Conservation (phyloP, 2,797 vertebrate genomes). For the Chromobotia macracanthus region DNA sequence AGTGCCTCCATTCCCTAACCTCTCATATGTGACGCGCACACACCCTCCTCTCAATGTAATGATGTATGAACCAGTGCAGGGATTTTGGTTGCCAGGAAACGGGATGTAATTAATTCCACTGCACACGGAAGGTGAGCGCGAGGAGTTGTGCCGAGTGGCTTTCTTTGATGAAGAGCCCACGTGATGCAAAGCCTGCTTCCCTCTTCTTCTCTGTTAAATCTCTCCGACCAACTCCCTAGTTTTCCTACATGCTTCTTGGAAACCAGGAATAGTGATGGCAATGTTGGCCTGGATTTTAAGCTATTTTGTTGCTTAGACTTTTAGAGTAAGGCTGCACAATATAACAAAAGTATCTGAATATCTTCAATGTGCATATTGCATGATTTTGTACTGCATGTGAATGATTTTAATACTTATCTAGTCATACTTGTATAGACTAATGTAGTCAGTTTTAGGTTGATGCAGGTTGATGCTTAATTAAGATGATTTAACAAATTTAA, state of each 20-base stretch:
- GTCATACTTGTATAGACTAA: no score
- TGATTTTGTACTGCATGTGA: no score
- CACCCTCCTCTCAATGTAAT: constrained; percentile 15
- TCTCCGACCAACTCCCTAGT: not conserved
- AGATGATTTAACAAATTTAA: no score
- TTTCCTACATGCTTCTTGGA: not conserved
- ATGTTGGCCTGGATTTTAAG: not conserved
- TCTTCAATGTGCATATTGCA: no score
- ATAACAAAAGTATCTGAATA: no score
- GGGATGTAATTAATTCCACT: constrained; percentile 60
- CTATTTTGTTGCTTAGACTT: not conserved
- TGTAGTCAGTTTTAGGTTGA: no score
- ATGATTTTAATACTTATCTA: no score
- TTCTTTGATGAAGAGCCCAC: constrained; percentile 48
- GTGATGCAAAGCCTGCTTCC: constrained; percentile 30
- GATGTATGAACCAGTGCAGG: constrained; percentile 28
- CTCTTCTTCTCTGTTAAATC: constrained; percentile 2
- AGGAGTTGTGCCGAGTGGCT: constrained; percentile 47
- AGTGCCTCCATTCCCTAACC: constrained; percentile 10
- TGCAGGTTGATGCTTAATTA: no score
- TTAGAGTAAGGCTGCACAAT: no score
- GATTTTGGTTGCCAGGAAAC: constrained; percentile 63
- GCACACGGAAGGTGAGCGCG: constrained; percentile 52
- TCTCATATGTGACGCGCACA: constrained; percentile 2
- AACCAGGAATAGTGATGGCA: not conserved